Conservation (phyloP, 2,888 invertebrate species). For the Emmelina monodactyla region DNA sequence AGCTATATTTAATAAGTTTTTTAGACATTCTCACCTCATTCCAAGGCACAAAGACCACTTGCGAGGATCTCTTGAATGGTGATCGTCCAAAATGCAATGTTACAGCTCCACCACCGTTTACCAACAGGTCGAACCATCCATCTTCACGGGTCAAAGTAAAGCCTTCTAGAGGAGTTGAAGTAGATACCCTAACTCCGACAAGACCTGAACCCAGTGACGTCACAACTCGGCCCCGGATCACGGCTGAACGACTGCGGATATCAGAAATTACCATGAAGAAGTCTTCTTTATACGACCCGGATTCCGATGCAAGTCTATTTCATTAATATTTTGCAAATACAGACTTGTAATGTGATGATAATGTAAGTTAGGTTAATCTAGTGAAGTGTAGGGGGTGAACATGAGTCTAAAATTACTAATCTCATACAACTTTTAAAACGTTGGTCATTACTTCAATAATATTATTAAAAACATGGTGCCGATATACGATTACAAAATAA, state of each 20-base stretch:
- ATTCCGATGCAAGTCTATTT: too few species aligned
- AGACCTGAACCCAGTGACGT: constrained; percentile 91
- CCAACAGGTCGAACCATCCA: constrained; percentile 97
- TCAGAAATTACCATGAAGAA: not conserved
- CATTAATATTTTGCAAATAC: too few species aligned
- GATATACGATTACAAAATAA: too few species aligned
- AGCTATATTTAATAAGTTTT: too few species aligned
- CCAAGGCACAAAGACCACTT: constrained; percentile 94
- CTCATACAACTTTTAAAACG: too few species aligned
- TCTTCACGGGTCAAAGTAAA: constrained; percentile 93
- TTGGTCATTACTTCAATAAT: too few species aligned
- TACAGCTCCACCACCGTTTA: constrained; percentile 98
- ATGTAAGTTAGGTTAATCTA: too few species aligned
- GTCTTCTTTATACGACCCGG: too few species aligned
- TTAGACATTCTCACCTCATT: constrained; percentile 82
- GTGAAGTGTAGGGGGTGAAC: too few species aligned
- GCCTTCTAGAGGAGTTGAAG: constrained; percentile 93
- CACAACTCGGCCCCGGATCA: constrained; percentile 93
- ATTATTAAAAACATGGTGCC: too few species aligned
- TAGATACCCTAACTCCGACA: constrained; percentile 94
- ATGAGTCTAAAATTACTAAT: too few species aligned
- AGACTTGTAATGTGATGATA: too few species aligned
- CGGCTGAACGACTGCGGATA: constrained; percentile 88
- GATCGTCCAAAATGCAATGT: constrained; percentile 93
- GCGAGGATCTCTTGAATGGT: constrained; percentile 86